Evolutionary conservation across 2,797 vertebrate species (phyloP).

Genomic region (Hybognathus amarus): DNA sequence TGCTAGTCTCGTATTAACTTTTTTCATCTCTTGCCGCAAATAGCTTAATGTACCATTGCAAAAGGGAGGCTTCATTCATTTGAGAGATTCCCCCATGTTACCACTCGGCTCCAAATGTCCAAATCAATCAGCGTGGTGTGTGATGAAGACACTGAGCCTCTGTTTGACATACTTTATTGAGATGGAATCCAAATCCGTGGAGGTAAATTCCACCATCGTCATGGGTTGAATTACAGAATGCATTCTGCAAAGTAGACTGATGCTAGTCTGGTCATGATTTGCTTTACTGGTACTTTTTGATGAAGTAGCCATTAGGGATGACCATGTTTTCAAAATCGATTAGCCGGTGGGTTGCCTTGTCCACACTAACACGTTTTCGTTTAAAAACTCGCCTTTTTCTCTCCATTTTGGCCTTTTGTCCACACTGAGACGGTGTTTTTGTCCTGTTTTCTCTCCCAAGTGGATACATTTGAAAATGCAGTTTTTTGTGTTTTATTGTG

Average conservation of each 20-base stretch:
- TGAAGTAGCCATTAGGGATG: not conserved
- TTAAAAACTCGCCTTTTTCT: not conserved
- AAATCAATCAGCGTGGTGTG: conserved; percentile 48
- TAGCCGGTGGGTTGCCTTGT: conserved; percentile 7
- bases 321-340: conserved; percentile 17
- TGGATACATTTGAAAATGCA: not conserved
- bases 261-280: not conserved
- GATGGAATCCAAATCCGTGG: conserved; percentile 17
- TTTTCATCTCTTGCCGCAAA: conserved; percentile 64
- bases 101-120: conserved; percentile 36
- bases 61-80: conserved; percentile 50
- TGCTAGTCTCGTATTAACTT: conserved; percentile 65
- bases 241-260: conserved; percentile 56
- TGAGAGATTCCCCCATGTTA: conserved; percentile 46
- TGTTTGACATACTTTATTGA: conserved; percentile 32
- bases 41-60: conserved; percentile 53
- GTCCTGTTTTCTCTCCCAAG: not conserved
- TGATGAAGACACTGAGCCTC: conserved; percentile 33
- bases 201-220: conserved; percentile 22
- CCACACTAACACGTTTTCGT: not conserved
- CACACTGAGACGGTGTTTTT: not conserved
- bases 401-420: not conserved
- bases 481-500: not conserved
- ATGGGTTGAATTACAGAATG: conserved; percentile 32
- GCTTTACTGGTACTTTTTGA: not conserved